These are phyloP conservation scores for Falco biarmicus DNA, from an alignment of 2,797 vertebrate species.

Conservation along the genomic window DNA sequence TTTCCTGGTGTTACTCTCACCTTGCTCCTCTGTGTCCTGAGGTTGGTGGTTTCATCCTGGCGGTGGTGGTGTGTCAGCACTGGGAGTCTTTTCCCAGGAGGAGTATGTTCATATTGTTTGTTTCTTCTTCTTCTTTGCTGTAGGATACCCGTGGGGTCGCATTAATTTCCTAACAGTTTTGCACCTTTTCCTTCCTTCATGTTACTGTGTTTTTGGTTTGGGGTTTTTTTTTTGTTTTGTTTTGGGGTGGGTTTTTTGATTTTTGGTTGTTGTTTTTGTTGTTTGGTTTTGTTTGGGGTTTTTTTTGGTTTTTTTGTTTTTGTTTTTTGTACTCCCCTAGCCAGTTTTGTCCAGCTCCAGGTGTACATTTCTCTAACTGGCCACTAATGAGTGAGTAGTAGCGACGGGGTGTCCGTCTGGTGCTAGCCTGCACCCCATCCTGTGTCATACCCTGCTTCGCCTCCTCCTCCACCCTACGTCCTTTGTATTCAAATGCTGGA, in stretches of 20 bases:
- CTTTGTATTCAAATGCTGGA: neutral
- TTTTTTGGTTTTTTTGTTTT: no score
- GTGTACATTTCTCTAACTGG: neutral
- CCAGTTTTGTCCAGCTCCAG: neutral
- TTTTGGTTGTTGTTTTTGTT: no score
- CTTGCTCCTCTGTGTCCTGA: neutral
- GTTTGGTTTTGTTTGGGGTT: no score
- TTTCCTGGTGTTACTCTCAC: neutral
- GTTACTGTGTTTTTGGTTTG: no score
- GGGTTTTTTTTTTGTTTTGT: neutral
- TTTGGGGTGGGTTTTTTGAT: no score
- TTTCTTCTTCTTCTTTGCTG: neutral
- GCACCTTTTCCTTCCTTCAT: neutral
- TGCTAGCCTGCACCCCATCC: neutral
- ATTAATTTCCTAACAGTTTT: neutral
- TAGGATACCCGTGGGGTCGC: neutral
- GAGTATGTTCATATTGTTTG: neutral
- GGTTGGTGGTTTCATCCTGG: neutral
- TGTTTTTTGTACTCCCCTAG: no score
- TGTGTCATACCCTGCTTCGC: neutral
- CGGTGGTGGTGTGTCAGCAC: neutral
- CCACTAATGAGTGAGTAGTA: neutral
- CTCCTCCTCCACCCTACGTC: accelerated
- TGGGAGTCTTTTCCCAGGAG: neutral
- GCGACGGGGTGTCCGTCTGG: neutral